Evolutionary conservation across 2,888 invertebrate species (phyloP).

Genomic region (Liodrosophila aerea): DNA sequence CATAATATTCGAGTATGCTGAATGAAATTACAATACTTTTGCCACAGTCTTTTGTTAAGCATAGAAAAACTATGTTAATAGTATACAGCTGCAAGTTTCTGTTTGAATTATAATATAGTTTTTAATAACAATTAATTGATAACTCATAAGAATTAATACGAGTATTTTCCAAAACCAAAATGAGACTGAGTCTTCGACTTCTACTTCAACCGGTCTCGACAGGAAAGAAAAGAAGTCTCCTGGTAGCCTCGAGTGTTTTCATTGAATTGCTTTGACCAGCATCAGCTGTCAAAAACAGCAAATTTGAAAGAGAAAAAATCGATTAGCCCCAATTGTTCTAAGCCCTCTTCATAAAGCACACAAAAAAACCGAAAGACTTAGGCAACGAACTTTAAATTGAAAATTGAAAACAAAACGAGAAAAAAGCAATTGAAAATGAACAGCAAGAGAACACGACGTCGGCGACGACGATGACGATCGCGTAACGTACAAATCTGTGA

Average conservation of each 20-base stretch:
- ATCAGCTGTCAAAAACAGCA: constrained; percentile 63
- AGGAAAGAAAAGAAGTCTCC: constrained; percentile 22
- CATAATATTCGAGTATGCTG: too few relatives aligned
- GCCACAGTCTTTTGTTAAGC: constrained; percentile 1
- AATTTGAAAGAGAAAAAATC: constrained; percentile 53
- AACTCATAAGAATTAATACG: constrained; percentile 8
- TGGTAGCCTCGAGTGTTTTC: constrained; percentile 40
- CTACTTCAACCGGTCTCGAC: too few relatives aligned
- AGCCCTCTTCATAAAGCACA: constrained; percentile 56
- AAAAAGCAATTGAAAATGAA: constrained; percentile 40
- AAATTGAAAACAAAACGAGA: constrained; percentile 53
- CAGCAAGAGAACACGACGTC: constrained; percentile 39
- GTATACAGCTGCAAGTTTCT: too few relatives aligned
- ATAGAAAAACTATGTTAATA: too few relatives aligned
- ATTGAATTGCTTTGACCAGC: constrained; percentile 60
- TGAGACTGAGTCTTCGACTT: too few relatives aligned
- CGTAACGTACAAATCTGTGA: constrained; percentile 73
- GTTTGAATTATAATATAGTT: too few relatives aligned
- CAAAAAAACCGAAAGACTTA: constrained; percentile 59
- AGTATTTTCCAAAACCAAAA: constrained; percentile 8
- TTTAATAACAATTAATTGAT: constrained; percentile 6
- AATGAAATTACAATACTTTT: constrained; percentile 28
- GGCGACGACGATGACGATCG: constrained; percentile 58
- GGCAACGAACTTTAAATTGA: constrained; percentile 72
- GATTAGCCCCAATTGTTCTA: constrained; percentile 73